Base-by-base conservation (phyloP, 30 jellyfish, hydroid and myxozoan genomes). In the Turritopsis rubra region DNA sequence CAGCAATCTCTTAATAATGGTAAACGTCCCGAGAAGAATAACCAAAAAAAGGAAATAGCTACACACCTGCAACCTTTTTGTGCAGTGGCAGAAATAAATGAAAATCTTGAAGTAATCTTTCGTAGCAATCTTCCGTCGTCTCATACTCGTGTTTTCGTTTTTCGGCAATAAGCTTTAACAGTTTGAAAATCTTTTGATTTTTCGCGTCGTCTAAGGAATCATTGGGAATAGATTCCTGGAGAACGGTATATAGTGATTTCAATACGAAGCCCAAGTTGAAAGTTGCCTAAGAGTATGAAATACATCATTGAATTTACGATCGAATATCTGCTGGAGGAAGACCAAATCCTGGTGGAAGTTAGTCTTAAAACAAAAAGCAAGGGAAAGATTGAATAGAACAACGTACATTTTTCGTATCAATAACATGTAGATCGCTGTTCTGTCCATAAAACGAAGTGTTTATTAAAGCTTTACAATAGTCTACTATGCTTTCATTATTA, bases 381-480 rank as follows among this genome's bases (percentile, higher is more conserved):
- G 60, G 13, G 60, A 41, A 41, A 5, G 5, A 3, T 41, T 3
- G 60, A 13, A 41, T 3, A 41, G 13, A 41, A 41, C 5, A 41
- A 13, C 60, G 13, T 41, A 41, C 60, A 41, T 41, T 41, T 41
- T 5, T 5, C 60, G 60, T 13, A 41, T 41, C 60, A 13, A 41
- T 41, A 41, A 13, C 60, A 41, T 5, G 9, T 41, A 41, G 13
- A 41, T 41, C 60, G n/a, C n/a, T 60, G 0, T 68, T 27, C 30
- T 68, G 31, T n/a, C 77, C 77, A 68, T 68, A 68, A 68, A 68
- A 68, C 77, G 28, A 23, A 7, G 77, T 68, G 19, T 68, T 68
- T 68, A 68, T 22, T 27, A 68, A n/a, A n/a, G 16, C 28, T 27
- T 68, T 68, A 27, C 77, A 68, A 19, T 68, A 68, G 9, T 68